A percentile compares a stretch with the other conserved stretches of the same genome.
phyloP scores from a whole-genome alignment of 2,797 vertebrate genomes.

The Sebastes nivosus region DNA sequence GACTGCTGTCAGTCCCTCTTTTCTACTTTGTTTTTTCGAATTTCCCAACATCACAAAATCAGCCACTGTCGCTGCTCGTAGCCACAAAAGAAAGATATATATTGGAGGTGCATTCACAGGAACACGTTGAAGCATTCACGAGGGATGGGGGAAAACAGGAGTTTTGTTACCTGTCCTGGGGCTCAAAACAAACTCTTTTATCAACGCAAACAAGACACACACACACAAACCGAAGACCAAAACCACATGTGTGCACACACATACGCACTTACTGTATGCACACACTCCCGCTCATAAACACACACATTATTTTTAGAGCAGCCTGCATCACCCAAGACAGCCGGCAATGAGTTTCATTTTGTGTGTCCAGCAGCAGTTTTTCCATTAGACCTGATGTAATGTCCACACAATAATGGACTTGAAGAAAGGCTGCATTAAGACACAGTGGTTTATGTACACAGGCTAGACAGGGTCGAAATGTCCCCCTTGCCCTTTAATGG shows the following conservation, averaged over 20 bases:
- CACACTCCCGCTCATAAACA: constrained; percentile 12
- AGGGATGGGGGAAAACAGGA: constrained; percentile 5
- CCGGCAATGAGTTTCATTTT: constrained; percentile 51
- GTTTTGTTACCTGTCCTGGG: constrained; percentile 36
- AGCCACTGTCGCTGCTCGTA: background rate
- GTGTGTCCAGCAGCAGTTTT: constrained; percentile 66
- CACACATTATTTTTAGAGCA: constrained; percentile 29
- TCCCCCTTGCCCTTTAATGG: constrained; percentile 6
- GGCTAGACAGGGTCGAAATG: constrained; percentile 33
- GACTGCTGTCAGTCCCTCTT: constrained; percentile 11
- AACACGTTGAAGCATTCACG: background rate
- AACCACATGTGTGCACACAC: background rate
- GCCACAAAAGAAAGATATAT: constrained; percentile 1
- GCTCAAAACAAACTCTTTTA: constrained; percentile 38
- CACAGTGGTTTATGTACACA: constrained; percentile 41
- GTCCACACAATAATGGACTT: constrained; percentile 61
- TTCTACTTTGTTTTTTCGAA: background rate
- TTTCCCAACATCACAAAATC: background rate
- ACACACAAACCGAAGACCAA: background rate
- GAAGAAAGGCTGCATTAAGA: constrained; percentile 60
- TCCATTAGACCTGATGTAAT: constrained; percentile 73
- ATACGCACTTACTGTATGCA: background rate
- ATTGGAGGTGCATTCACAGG: constrained; percentile 5
- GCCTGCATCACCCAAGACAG: constrained; percentile 40
- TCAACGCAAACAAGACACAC: constrained; percentile 10